Conservation (phyloP, 2,113 vertebrate genomes). For the Galemys pyrenaicus region DNA sequence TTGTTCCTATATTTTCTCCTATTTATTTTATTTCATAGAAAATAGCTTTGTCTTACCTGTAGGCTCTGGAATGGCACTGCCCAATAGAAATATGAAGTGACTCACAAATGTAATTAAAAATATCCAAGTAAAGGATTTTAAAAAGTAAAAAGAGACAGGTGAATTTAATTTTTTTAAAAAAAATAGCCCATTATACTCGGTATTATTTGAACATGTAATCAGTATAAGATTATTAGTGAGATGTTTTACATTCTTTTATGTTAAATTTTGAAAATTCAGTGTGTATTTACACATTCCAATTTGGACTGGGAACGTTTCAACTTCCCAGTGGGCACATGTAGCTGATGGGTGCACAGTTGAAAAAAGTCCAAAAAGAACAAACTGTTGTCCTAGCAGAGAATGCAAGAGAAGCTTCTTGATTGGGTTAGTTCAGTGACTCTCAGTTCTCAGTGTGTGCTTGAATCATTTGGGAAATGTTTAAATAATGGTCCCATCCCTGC, state of each 20-base stretch:
- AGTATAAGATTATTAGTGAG: neutral
- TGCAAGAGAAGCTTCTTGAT: neutral
- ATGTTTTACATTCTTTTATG: neutral
- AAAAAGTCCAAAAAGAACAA: neutral
- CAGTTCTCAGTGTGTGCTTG: neutral
- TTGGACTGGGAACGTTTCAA: neutral
- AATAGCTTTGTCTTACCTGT: neutral
- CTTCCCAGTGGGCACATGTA: neutral
- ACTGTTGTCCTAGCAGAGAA: neutral
- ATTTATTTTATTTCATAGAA: neutral
- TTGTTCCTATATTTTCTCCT: neutral
- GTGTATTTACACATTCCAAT: neutral
- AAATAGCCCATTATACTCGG: neutral
- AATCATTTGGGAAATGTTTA: neutral
- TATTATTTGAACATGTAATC: neutral
- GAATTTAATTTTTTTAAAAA: constrained; percentile 20
- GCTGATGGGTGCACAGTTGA: no score
- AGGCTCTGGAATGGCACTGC: neutral
- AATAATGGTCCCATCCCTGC: neutral
- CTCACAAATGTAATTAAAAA: neutral
- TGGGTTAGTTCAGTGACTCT: neutral
- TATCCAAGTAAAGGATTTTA: neutral
- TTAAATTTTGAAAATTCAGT: neutral
- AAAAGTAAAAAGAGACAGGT: neutral
- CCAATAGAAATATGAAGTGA: neutral